Conservation (phyloP, 2,888 invertebrate species). For the Drosophila engyochracea region DNA sequence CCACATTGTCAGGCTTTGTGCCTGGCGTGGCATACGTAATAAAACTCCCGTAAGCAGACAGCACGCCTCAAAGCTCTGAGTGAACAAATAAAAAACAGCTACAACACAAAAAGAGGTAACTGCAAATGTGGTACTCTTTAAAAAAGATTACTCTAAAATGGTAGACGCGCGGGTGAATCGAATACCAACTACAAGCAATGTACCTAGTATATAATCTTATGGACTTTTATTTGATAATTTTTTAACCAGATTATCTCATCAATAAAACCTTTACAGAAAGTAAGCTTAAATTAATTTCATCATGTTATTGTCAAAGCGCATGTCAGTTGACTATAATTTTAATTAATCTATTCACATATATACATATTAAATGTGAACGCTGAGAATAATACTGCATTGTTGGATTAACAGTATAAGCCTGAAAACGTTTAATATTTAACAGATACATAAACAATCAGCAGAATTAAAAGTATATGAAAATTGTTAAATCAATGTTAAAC, state of each 20-base stretch:
- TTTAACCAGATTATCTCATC: background rate
- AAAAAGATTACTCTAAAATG: background rate
- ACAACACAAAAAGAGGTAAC: constrained; percentile 9
- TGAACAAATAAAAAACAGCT: constrained; percentile 41
- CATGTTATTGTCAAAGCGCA: background rate
- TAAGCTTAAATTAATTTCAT: background rate
- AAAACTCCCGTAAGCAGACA: constrained; percentile 78
- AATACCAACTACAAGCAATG: background rate
- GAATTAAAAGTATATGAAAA: background rate
- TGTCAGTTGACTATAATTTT: background rate
- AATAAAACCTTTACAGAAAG: background rate
- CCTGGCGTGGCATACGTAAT: constrained; percentile 74
- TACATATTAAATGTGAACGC: background rate
- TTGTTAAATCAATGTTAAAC: background rate
- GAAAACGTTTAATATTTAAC: background rate
- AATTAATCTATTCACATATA: background rate
- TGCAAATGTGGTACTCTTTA: constrained; percentile 32
- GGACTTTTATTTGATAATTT: background rate
- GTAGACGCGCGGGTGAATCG: background rate
- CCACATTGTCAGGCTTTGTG: constrained; percentile 74
- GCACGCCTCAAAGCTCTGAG: constrained; percentile 60
- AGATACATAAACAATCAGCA: background rate
- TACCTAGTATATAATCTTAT: background rate
- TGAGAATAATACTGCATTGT: background rate
- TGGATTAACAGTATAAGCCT: background rate